Conservation (phyloP, 2,797 vertebrate species). For the Acanthurus lineatus region DNA sequence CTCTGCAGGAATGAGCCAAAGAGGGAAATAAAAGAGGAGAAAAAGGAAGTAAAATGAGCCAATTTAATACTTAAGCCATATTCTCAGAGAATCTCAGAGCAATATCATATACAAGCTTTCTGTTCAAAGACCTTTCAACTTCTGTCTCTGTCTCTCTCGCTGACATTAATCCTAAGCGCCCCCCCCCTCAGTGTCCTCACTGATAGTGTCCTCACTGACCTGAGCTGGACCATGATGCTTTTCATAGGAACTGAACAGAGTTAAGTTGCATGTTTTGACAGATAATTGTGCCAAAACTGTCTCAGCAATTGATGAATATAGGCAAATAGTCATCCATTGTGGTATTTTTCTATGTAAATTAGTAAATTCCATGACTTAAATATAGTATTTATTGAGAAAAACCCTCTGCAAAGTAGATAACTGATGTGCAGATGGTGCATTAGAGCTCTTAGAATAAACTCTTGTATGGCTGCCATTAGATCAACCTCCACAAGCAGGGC, state of each 20-base stretch:
- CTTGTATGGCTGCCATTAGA: not conserved
- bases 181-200: not conserved
- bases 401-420: not conserved
- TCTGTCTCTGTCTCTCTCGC: not conserved
- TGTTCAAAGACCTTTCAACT: conserved; percentile 41
- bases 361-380: conserved; percentile 1
- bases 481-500: not conserved
- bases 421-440: too few species aligned
- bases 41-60: conserved; percentile 23
- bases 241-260: not conserved
- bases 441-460: not conserved
- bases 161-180: conserved; percentile 45
- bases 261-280: not conserved
- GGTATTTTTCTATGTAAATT: not conserved
- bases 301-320: conserved; percentile 23
- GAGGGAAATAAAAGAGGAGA: conserved; percentile 4
- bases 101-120: conserved; percentile 4
- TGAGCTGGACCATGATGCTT: conserved; percentile 5
- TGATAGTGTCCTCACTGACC: conserved; percentile 26
- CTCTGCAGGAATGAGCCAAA: conserved; percentile 17
- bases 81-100: too few species aligned
- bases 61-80: conserved; percentile 2
- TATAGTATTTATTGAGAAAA: not conserved
- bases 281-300: not conserved
- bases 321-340: not conserved